Conservation (phyloP, 2,888 invertebrate species). For the Cantharis rustica region DNA sequence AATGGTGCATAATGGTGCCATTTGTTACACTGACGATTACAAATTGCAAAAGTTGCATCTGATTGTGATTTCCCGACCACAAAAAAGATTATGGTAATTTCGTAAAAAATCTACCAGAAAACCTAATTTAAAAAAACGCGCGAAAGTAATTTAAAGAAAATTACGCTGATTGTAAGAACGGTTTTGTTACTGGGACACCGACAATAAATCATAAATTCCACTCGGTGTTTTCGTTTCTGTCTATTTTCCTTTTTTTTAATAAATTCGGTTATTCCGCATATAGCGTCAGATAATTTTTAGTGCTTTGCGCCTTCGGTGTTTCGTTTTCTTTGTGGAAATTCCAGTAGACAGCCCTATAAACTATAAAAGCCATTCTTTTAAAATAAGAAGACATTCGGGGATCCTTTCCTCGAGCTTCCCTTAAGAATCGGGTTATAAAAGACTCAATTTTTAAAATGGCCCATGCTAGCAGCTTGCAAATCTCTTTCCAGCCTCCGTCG, state of each 20-base stretch:
- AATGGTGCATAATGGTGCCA: neutral
- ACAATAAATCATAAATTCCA: conserved; percentile 21
- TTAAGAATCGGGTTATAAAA: conserved; percentile 27
- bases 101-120: neutral
- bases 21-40: neutral
- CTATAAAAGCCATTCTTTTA: conserved; percentile 30
- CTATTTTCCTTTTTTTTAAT: conserved; percentile 4
- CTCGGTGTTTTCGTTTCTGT: neutral
- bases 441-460: conserved; percentile 39
- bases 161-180: neutral
- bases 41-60: neutral
- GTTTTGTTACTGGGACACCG: neutral
- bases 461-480: conserved; percentile 32
- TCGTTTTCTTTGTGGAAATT: conserved; percentile 3
- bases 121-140: neutral
- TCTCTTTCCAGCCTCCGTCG: conserved; percentile 20
- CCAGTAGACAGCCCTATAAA: conserved; percentile 16
- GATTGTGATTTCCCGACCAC: neutral
- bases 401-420: conserved; percentile 19
- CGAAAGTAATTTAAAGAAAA: neutral
- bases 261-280: conserved; percentile 8
- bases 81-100: neutral
- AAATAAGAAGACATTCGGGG: conserved; percentile 20
- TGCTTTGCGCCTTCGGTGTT: conserved; percentile 11
- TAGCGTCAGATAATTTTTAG: conserved; percentile 14